Base-by-base conservation (phyloP, 2,113 vertebrate genomes). In the Scalopus aquaticus region DNA sequence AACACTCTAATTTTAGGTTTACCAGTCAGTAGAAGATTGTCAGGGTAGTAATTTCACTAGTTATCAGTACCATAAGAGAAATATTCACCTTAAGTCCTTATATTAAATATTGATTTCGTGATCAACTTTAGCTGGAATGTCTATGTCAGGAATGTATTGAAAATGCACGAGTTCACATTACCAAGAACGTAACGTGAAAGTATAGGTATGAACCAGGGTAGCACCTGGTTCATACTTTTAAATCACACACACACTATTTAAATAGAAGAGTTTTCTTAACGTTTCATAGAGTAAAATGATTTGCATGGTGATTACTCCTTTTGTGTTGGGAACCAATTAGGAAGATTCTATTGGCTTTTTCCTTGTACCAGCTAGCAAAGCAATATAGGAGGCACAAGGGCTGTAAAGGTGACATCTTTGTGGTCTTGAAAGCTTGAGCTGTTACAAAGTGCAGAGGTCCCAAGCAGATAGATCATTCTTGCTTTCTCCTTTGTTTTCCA, bases 401-500 rank as follows among this genome's bases (percentile, higher is more conserved):
- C 83, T 37, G 44, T 35, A 80, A 84, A 87, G 79, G 79, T 90
- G 70, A 81, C 16, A 30, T 89, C 54, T 91, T 85, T 87, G 9
- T 91, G 74, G 87, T 80, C 46, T n/a, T 65, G 80, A 95, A 82
- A 93, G 80, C 90, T 80, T 70, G 70, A 84, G 28, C 69, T 39
- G 17, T 89, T 80, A 67, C 24, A 32, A 70, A 87, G 35, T 80
- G 49, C 32, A 67, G 26, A 44, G 17, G 79, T 32, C 39, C 46
- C 22, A 30, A 20, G 64, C 20, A 74, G 62, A 87, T 90, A 91
- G 39, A 80, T 87, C 65, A 58, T 95, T 77, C 35, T 58, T 65
- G 67, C 37, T 60, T 5, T 77, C 12, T 37, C 64, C 54, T 86
- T 89, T 91, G 51, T 95, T 94, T 97, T 91, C 46, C 46, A 95